A percentile compares a stretch with the other conserved stretches of the same genome.
These are phyloP conservation scores for Carabus problematicus DNA, from an alignment of 2,888 invertebrate genomes.

Conservation along the genomic window DNA sequence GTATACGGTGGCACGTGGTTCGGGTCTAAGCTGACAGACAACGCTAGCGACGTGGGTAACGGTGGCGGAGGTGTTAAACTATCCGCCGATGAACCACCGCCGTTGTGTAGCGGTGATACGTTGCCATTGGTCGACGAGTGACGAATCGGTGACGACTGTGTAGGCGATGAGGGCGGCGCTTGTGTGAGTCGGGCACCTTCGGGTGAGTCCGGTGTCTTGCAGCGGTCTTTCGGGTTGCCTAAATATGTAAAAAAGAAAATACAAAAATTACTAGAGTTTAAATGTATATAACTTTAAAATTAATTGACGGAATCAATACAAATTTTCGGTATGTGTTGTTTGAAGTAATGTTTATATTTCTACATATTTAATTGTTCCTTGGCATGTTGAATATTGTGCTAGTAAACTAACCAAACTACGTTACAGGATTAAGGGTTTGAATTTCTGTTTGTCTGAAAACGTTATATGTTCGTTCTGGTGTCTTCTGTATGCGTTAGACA, in stretches of 20 bases:
- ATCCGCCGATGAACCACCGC: constrained; percentile 54
- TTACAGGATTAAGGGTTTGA: too few species aligned
- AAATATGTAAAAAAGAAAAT: constrained; percentile 16
- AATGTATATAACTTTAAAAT: background rate
- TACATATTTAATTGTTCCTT: too few species aligned
- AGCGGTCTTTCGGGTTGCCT: constrained; percentile 52
- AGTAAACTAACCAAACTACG: too few species aligned
- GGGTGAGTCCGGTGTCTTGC: constrained; percentile 58
- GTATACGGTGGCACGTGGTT: constrained; percentile 51
- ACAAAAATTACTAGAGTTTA: constrained; percentile 10
- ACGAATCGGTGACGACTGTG: constrained; percentile 54
- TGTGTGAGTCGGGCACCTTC: constrained; percentile 52
- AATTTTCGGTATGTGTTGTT: too few species aligned
- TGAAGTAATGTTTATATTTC: too few species aligned
- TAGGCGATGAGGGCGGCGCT: constrained; percentile 50
- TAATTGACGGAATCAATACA: too few species aligned
- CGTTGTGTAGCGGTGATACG: constrained; percentile 61
- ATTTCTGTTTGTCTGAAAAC: too few species aligned
- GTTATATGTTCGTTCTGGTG: too few species aligned
- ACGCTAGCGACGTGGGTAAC: constrained; percentile 19
- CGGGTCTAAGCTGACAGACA: constrained; percentile 48
- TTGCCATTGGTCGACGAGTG: constrained; percentile 50
- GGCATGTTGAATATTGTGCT: too few species aligned
- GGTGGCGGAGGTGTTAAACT: constrained; percentile 53
- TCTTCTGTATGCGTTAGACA: too few species aligned